These are phyloP conservation scores for Belonocnema kinseyi DNA, from an alignment of 1,140 invertebrate species.

Conservation along the genomic window DNA sequence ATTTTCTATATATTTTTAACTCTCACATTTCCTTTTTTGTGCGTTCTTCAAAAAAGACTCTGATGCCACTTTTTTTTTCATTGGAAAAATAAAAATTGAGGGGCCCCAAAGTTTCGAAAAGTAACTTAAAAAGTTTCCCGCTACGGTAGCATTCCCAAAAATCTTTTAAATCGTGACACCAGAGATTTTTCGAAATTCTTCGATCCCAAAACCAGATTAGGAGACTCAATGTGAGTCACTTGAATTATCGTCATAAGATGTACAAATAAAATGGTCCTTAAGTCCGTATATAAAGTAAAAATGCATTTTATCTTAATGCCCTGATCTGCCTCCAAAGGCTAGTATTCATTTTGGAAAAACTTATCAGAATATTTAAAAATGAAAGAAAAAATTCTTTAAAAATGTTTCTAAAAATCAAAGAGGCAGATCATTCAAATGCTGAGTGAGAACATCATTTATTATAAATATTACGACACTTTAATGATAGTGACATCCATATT, in stretches of 20 bases:
- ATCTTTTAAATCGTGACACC: not conserved
- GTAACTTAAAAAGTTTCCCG: not conserved
- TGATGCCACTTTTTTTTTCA: not conserved
- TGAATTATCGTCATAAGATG: conserved; percentile 21
- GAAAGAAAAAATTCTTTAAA: not conserved
- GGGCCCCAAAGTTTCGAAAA: no score
- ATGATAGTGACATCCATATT: not conserved
- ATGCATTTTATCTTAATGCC: conserved; percentile 41
- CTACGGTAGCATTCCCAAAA: not conserved
- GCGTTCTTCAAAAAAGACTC: not conserved
- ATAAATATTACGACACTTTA: not conserved
- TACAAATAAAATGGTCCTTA: conserved; percentile 34
- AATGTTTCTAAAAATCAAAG: not conserved
- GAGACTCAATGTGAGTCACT: conserved; percentile 63
- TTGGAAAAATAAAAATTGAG: no score
- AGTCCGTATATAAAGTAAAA: conserved; percentile 37
- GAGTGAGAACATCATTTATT: conserved; percentile 14
- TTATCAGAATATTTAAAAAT: not conserved
- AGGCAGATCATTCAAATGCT: not conserved
- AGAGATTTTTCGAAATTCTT: conserved; percentile 1
- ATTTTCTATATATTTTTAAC: conserved; percentile 6
- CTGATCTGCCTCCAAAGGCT: conserved; percentile 12
- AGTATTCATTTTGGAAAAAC: not conserved
- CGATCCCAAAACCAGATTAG: conserved; percentile 27
- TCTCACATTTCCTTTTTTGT: not conserved